Conservation (phyloP, 1,140 invertebrate genomes). For the Lethrus apterus region DNA sequence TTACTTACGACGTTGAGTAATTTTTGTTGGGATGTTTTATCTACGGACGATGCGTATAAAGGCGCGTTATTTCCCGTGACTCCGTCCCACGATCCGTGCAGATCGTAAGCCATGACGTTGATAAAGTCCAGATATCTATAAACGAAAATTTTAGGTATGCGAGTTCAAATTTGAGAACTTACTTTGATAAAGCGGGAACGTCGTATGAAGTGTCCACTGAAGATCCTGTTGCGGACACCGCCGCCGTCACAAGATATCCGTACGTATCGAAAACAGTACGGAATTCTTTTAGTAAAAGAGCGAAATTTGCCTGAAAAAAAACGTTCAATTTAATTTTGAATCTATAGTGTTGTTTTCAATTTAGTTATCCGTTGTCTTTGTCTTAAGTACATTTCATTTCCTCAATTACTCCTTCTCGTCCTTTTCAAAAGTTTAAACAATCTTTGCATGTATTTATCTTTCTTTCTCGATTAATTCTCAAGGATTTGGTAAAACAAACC, state of each 20-base stretch:
- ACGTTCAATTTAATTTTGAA: no score
- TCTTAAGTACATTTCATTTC: no score
- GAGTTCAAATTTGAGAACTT: slow-evolving; percentile 10
- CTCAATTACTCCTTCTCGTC: no score
- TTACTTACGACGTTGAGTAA: slow-evolving; percentile 43
- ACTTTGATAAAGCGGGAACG: slow-evolving; percentile 44
- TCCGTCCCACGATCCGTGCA: slow-evolving; percentile 56
- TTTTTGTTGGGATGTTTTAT: slow-evolving; percentile 34
- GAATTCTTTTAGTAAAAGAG: slow-evolving; percentile 48
- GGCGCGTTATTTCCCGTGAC: slow-evolving; percentile 50
- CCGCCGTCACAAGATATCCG: slow-evolving; percentile 50
- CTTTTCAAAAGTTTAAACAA: no score
- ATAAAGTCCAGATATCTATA: slow-evolving; percentile 52
- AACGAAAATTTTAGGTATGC: slow-evolving; percentile 31
- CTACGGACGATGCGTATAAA: slow-evolving; percentile 45
- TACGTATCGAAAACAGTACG: slow-evolving; percentile 48
- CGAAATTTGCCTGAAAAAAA: slow-evolving; percentile 18
- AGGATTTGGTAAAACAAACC: no score
- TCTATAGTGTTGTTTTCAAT: no score
- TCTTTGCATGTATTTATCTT: no score
- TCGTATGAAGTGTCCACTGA: slow-evolving; percentile 53
- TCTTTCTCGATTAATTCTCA: no score
- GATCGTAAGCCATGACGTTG: slow-evolving; percentile 62
- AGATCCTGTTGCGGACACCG: slow-evolving; percentile 50
- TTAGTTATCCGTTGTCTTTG: no score